A percentile compares a stretch with the other conserved stretches of the same genome.
Conservation (phyloP, 2,113 vertebrate species). For the Phaethornis superciliosus region DNA sequence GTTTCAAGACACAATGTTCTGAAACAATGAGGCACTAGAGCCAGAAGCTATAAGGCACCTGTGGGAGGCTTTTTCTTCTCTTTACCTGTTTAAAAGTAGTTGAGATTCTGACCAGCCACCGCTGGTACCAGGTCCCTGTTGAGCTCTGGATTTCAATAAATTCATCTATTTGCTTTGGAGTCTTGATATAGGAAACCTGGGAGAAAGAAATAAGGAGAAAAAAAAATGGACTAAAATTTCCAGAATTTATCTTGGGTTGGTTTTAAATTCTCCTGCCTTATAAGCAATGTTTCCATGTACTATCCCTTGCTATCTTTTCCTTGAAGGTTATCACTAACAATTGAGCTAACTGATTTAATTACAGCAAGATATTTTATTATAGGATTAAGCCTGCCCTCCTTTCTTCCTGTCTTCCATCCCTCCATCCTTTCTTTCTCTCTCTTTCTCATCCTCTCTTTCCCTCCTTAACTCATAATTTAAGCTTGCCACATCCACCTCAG, state of each 20-base stretch:
- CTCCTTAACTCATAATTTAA: not conserved
- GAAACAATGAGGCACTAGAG: not conserved
- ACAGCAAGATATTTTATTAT: not conserved
- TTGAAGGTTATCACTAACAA: not conserved
- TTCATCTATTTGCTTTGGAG: constrained; percentile 92
- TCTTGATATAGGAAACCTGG: constrained; percentile 94
- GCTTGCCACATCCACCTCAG: not conserved
- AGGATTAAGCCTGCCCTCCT: not conserved
- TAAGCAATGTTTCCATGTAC: not conserved
- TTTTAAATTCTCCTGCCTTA: not conserved
- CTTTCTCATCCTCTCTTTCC: not conserved
- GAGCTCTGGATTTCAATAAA: constrained; percentile 95
- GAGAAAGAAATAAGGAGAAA: not conserved
- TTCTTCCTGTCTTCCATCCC: not conserved
- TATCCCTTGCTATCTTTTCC: not conserved
- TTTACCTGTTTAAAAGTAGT: constrained; percentile 90
- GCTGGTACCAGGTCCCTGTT: constrained; percentile 90
- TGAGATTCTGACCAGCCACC: constrained; percentile 87
- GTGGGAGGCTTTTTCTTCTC: not conserved
- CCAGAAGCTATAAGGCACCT: not conserved
- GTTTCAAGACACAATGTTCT: not conserved
- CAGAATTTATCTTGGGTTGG: not conserved
- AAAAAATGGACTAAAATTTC: not conserved
- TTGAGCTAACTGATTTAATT: not conserved
- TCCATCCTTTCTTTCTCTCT: not conserved